Evolutionary conservation across 2,888 invertebrate genomes (phyloP).

Genomic region (Agrotis puta): DNA sequence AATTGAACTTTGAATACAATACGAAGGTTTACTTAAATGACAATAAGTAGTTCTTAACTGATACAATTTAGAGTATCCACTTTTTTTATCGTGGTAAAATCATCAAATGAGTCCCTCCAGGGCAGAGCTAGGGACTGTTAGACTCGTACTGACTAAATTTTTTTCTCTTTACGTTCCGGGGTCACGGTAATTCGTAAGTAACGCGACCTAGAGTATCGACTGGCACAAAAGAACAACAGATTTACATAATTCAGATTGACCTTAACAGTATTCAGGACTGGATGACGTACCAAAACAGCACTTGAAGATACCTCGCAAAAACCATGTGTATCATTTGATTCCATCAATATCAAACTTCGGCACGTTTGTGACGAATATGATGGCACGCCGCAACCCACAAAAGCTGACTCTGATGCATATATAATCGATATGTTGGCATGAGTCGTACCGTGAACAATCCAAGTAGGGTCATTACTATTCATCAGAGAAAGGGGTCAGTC

Average conservation of each 20-base stretch:
- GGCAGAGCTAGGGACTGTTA: no score
- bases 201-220: no score
- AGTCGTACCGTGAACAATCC: slow-evolving; percentile 73
- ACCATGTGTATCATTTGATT: slow-evolving; percentile 13
- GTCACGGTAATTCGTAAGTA: no score
- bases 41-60: not conserved
- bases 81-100: no score
- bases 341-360: slow-evolving; percentile 43
- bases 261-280: not conserved
- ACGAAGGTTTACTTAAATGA: not conserved
- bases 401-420: slow-evolving; percentile 67
- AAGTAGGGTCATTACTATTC: slow-evolving; percentile 88
- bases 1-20: not conserved
- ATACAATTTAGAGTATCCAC: not conserved
- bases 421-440: slow-evolving; percentile 64
- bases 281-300: not conserved
- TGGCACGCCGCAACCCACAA: slow-evolving; percentile 69
- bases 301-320: slow-evolving; percentile 3
- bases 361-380: slow-evolving; percentile 59
- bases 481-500: slow-evolving; percentile 82
- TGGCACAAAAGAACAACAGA: no score
- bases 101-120: no score
- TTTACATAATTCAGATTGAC: no score
- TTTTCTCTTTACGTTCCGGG: no score
- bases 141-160: no score